Conservation (phyloP, 1,140 invertebrate genomes). For the Bombus haemorrhoidalis region DNA sequence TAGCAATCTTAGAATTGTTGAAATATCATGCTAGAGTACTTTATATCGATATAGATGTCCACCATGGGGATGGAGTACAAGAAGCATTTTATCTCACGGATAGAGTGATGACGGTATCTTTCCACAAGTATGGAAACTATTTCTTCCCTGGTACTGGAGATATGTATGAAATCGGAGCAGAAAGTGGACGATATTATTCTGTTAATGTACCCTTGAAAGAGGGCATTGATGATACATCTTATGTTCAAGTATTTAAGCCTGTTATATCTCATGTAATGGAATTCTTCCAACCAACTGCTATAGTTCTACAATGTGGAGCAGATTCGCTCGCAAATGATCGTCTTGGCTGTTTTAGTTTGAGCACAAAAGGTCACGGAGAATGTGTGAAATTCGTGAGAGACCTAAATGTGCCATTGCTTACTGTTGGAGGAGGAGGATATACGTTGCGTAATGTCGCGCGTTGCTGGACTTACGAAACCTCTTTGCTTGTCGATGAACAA, state of each 20-base stretch:
- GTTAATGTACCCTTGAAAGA: conserved; percentile 98
- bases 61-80: conserved; percentile 99
- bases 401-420: conserved; percentile 95
- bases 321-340: conserved; percentile 98
- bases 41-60: conserved; percentile 99
- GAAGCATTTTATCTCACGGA: conserved; percentile 99
- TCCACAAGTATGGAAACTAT: conserved; percentile 99
- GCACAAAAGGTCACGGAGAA: conserved; percentile 96
- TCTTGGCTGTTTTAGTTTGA: conserved; percentile 94
- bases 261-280: conserved; percentile 97
- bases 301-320: conserved; percentile 98
- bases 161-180: conserved; percentile 98
- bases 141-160: conserved; percentile 99
- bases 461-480: conserved; percentile 99
- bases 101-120: conserved; percentile 99
- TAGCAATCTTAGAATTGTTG: conserved; percentile 97
- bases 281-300: conserved; percentile 97
- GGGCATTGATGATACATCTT: conserved; percentile 97
- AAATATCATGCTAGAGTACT: conserved; percentile 97
- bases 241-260: conserved; percentile 96
- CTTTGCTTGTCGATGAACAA: conserved; percentile 93
- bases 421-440: conserved; percentile 98
- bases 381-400: conserved; percentile 98
- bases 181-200: conserved; percentile 96
- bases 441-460: conserved; percentile 98